A percentile compares a stretch with the other conserved stretches of the same genome.
Conservation (phyloP, 1,140 invertebrate genomes). For the Phenacoccus solenopsis region DNA sequence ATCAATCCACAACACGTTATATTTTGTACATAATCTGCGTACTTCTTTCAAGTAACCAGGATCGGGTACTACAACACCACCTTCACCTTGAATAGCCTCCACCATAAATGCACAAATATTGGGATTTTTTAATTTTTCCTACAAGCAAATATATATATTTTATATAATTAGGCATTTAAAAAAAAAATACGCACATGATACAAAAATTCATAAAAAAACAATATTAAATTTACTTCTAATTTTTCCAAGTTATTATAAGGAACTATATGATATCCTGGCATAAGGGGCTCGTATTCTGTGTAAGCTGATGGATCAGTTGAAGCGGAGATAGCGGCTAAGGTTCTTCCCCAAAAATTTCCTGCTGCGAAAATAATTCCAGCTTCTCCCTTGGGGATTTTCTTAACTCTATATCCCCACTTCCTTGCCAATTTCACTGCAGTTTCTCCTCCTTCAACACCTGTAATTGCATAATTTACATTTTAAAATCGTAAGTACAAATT, state of each 20-base stretch:
- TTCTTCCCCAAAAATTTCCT: conserved; percentile 73
- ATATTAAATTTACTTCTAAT: conserved; percentile 44
- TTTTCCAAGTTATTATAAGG: conserved; percentile 56
- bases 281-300: conserved; percentile 61
- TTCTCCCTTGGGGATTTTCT: conserved; percentile 53
- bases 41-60: conserved; percentile 80
- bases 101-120: conserved; percentile 95
- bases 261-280: conserved; percentile 58
- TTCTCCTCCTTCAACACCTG: conserved; percentile 68
- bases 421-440: conserved; percentile 60
- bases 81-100: conserved; percentile 98
- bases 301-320: conserved; percentile 57
- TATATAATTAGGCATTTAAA: too few species aligned
- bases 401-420: conserved; percentile 68
- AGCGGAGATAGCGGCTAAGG: conserved; percentile 62
- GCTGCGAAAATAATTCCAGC: conserved; percentile 62
- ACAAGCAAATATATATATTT: too few species aligned
- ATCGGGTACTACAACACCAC: conserved; percentile 85
- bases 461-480: too few species aligned
- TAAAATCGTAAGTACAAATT: too few species aligned
- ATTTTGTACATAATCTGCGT: conserved; percentile 75
- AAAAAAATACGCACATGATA: too few species aligned
- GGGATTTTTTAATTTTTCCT: conserved; percentile 59
- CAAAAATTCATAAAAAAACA: too few species aligned
- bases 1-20: conserved; percentile 94